A percentile compares a stretch with the other conserved stretches of the same genome.
Conservation (phyloP, 2,888 invertebrate genomes). For the Monopis laevigella region DNA sequence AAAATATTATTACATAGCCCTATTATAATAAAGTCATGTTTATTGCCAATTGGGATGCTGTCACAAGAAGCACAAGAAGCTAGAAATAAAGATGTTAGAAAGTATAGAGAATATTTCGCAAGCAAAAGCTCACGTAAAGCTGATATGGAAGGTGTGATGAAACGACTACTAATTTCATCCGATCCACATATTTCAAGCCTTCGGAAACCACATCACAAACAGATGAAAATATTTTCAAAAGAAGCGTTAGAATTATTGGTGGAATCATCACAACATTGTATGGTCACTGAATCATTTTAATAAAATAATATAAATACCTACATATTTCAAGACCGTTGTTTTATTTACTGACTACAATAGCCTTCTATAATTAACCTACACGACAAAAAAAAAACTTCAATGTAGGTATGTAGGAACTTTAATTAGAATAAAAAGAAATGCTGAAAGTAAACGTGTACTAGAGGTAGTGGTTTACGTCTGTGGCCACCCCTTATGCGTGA, state of each 20-base stretch:
- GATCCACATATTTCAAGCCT: neutral
- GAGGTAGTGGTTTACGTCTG: neutral
- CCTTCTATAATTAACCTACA: neutral
- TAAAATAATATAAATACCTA: neutral
- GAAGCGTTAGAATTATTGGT: neutral
- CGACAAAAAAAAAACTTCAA: neutral
- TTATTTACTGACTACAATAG: neutral
- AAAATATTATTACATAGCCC: conserved; percentile 4
- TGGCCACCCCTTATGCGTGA: neutral
- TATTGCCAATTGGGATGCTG: conserved; percentile 11
- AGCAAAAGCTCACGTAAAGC: neutral
- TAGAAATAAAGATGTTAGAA: conserved; percentile 6
- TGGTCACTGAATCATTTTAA: neutral
- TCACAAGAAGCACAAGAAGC: conserved; percentile 11
- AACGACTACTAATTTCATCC: neutral
- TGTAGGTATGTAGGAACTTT: neutral
- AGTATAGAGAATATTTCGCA: neutral
- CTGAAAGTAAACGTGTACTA: neutral
- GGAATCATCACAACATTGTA: neutral
- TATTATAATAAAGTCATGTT: conserved; percentile 6
- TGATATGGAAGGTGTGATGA: neutral
- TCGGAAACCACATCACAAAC: neutral
- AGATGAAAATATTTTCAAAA: neutral
- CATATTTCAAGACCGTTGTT: neutral
- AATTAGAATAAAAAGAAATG: neutral